These are phyloP conservation scores for Amphipoea lucens DNA, from an alignment of 2,888 invertebrate genomes.

Conservation along the genomic window DNA sequence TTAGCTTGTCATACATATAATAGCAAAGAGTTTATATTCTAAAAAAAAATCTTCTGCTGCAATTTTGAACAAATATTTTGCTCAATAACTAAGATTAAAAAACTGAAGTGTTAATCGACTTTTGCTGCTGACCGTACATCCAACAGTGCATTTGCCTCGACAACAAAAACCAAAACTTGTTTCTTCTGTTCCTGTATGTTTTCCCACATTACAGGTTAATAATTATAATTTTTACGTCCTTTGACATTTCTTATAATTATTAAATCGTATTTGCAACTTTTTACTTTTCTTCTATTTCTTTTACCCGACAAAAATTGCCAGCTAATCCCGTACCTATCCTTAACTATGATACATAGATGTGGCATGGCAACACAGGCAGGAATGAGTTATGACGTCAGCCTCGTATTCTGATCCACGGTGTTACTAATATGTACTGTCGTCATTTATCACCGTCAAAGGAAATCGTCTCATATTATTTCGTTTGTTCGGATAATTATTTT, in stretches of 20 bases:
- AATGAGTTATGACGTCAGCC: constrained; percentile 41
- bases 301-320: constrained; percentile 2
- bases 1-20: too few species aligned
- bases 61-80: too few species aligned
- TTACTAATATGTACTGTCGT: constrained; percentile 29
- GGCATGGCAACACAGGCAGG: constrained; percentile 5
- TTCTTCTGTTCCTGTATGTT: neutral
- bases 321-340: neutral
- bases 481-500: constrained; percentile 7
- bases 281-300: neutral
- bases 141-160: too few species aligned
- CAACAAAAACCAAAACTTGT: neutral
- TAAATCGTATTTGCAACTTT: neutral
- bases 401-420: constrained; percentile 29
- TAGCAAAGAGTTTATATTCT: too few species aligned
- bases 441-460: constrained; percentile 40
- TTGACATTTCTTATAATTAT: neutral
- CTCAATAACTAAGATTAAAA: too few species aligned
- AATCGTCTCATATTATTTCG: neutral
- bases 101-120: too few species aligned
- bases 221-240: neutral
- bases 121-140: too few species aligned
- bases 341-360: constrained; percentile 39
- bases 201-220: neutral
- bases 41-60: too few species aligned